phyloP scores from a whole-genome alignment of 2,797 vertebrate species.

The Diglossa cyanea region DNA sequence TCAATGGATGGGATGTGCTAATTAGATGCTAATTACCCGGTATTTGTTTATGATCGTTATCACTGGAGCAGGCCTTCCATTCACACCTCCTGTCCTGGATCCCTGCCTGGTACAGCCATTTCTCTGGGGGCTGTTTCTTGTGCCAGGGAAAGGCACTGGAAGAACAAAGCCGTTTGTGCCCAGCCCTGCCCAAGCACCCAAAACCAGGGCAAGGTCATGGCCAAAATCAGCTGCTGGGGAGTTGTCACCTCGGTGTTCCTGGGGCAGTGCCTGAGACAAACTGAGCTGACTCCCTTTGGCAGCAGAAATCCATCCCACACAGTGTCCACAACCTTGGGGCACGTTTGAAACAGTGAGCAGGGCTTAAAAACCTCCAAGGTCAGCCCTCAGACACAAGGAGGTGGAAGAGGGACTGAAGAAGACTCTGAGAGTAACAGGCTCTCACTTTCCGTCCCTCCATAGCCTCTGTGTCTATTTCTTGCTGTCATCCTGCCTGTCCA shows the following conservation, averaged over 20 bases:
- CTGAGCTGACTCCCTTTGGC: not conserved
- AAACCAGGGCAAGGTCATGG: not conserved
- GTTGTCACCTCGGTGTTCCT: not conserved
- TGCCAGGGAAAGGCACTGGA: not conserved
- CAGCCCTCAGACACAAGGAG: not conserved
- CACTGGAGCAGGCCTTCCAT: constrained; percentile 38
- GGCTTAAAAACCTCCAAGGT: not conserved
- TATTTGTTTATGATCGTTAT: constrained; percentile 59
- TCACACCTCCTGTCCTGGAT: constrained; percentile 46
- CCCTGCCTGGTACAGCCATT: not conserved
- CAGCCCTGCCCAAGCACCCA: not conserved
- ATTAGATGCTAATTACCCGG: constrained; percentile 48
- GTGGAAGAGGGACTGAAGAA: not conserved
- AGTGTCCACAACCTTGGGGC: not conserved
- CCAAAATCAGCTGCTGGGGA: not conserved
- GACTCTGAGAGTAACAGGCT: not conserved
- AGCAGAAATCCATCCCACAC: accelerated
- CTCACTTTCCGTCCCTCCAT: not conserved
- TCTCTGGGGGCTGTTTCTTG: not conserved
- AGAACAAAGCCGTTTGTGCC: not conserved
- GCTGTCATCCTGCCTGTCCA: not conserved
- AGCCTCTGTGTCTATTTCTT: not conserved
- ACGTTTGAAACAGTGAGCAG: not conserved
- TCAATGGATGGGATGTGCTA: constrained; percentile 36
- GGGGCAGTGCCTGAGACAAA: not conserved